These are phyloP conservation scores for Phoxinus dragarum DNA, from an alignment of 2,797 vertebrate genomes.

Conservation along the genomic window DNA sequence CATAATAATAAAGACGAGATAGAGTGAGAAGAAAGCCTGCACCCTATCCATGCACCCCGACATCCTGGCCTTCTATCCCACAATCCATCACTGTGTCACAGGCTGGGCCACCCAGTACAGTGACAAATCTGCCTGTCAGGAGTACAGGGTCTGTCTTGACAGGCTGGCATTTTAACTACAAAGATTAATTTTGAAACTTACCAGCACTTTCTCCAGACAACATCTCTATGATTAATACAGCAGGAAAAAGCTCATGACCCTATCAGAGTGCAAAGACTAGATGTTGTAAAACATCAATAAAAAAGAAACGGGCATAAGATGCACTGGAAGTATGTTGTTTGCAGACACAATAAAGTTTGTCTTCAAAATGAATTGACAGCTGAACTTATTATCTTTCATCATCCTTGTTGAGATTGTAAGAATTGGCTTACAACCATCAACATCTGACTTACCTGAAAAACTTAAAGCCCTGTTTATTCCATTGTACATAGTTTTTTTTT, in stretches of 20 bases:
- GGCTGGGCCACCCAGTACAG: constrained; percentile 60
- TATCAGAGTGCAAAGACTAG: constrained; percentile 24
- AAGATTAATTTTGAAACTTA: constrained; percentile 68
- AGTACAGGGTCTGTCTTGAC: constrained; percentile 59
- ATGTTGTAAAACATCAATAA: constrained; percentile 19
- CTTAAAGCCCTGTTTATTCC: background rate
- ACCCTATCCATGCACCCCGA: constrained; percentile 46
- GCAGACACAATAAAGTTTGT: background rate
- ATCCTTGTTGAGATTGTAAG: background rate
- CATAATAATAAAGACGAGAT: constrained; percentile 54
- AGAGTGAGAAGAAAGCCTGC: constrained; percentile 29
- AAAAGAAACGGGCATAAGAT: background rate
- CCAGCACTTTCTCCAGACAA: constrained; percentile 38
- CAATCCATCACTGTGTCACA: constrained; percentile 73
- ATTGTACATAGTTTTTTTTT: too few relatives aligned
- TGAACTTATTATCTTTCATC: background rate
- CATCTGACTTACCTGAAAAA: background rate
- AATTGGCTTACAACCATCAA: background rate
- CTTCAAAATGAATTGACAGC: too few relatives aligned
- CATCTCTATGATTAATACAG: constrained; percentile 50
- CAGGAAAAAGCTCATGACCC: constrained; percentile 32
- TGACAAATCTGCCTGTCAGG: constrained; percentile 77
- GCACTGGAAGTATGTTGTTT: background rate
- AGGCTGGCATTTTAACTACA: constrained; percentile 69
- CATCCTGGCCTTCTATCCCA: constrained; percentile 63